Percentiles rank a stretch among this genome's conserved stretches.
These are phyloP conservation scores for Penaeus japonicus DNA, from an alignment of 1,140 invertebrate genomes.

Conservation along the genomic window DNA sequence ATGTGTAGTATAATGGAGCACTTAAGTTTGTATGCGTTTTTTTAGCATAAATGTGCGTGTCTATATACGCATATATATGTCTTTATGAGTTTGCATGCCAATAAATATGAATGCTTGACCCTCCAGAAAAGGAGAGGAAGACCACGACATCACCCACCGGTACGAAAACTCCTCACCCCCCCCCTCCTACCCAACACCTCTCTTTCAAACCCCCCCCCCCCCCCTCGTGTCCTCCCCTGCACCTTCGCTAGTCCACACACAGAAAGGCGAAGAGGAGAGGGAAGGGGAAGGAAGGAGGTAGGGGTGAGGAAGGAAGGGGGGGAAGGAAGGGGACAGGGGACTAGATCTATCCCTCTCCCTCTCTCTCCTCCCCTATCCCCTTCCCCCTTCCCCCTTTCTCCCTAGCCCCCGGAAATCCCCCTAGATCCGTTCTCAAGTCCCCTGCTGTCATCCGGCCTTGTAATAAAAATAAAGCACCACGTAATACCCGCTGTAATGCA, in stretches of 20 bases:
- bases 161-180: neutral
- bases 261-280: no score
- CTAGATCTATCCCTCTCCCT: neutral
- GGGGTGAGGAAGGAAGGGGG: constrained; percentile 20
- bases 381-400: neutral
- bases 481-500: constrained; percentile 37
- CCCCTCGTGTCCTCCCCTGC: neutral
- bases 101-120: neutral
- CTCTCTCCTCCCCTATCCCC: neutral
- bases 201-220: neutral
- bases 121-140: neutral
- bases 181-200: neutral
- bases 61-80: neutral
- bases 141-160: neutral
- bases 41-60: neutral
- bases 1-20: neutral
- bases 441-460: constrained; percentile 27
- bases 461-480: constrained; percentile 37
- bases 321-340: no score
- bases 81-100: neutral
- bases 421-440: constrained; percentile 20
- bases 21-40: neutral
- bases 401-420: neutral
- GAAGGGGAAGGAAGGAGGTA: no score
- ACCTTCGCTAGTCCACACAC: neutral